Base-by-base conservation (phyloP, 2,797 vertebrate genomes). In the Jordanella pulchra region DNA sequence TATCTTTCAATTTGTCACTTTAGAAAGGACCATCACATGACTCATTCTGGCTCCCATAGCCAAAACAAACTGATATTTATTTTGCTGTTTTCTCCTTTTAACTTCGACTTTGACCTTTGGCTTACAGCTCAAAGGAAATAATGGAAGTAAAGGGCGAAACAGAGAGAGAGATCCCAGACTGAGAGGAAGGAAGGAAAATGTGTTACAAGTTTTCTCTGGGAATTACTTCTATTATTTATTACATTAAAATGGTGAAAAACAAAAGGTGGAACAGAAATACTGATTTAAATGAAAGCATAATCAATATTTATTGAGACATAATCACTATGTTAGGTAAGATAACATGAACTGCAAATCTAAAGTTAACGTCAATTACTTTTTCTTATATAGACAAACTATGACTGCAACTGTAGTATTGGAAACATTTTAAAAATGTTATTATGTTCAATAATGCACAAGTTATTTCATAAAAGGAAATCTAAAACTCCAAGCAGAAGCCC, bases 181-280 rank as follows among this genome's bases (percentile, higher is more conserved):
- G 69, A 28, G 65, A 54, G 64, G 75, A 48, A 76, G 75, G 50
- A 76, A 70, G 71, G 77, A 77, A 64, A 85, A 89, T 88, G 71
- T 75, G 74, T 76, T 79, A 72, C 72, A 75, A 84, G 79, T 73
- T 82, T 84, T 79, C 78, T 79, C 35, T 50, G 65, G 75, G 56
- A 74, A 32, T 61, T 48, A 17, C 72, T 53, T 61, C 78, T 80
- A 68, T 42, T 72, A 18, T 44, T 50, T 53, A 47, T 53, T 50
- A 39, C 70, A 61, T 77, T 45, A 48, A 74, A 42, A 75, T 58
- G 42, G 44, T 42, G 65, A 78, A 65, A 82, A 87, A 67, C 61
- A 73, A 63, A 80, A 32, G 73, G 51, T n/a, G 48, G 45, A 9
- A 70, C 64, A 42, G 66, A 23, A 75, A 56, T 32, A 42, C 58